These are phyloP conservation scores for Zele albiditarsus DNA, from an alignment of 2,888 invertebrate genomes.

Conservation along the genomic window DNA sequence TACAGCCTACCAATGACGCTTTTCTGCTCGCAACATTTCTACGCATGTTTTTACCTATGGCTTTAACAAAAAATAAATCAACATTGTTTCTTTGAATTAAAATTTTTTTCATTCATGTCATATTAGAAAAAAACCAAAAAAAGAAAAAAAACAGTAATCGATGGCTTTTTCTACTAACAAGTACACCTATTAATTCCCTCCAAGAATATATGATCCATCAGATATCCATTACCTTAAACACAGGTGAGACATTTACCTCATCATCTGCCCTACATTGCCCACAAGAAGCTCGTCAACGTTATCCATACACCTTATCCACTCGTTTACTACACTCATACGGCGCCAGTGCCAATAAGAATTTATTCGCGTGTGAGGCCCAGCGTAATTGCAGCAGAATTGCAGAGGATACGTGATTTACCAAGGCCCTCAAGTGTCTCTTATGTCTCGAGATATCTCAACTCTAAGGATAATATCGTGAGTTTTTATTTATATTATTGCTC, in stretches of 20 bases:
- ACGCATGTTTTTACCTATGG: background rate
- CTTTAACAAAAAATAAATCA: background rate
- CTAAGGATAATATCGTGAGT: conserved; percentile 79
- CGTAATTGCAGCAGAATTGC: conserved; percentile 69
- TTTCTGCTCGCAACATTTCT: conserved; percentile 38
- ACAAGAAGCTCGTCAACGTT: conserved; percentile 71
- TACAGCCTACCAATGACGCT: conserved; percentile 38
- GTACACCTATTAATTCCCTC: background rate
- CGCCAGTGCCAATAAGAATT: conserved; percentile 67
- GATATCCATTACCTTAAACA: conserved; percentile 24
- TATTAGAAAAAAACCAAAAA: too few relatives aligned
- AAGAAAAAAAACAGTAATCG: too few relatives aligned
- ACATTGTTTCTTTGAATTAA: background rate
- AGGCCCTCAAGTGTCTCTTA: conserved; percentile 70
- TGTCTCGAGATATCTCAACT: conserved; percentile 85
- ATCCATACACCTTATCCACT: conserved; percentile 67
- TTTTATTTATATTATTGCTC: conserved; percentile 8
- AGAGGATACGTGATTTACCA: conserved; percentile 69
- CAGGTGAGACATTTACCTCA: conserved; percentile 64
- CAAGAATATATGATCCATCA: background rate
- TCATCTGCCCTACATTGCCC: conserved; percentile 72
- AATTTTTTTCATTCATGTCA: background rate
- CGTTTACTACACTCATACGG: conserved; percentile 64
- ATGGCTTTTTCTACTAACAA: background rate
- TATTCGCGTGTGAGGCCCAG: conserved; percentile 69